A percentile compares a stretch with the other conserved stretches of the same genome.
Conservation (phyloP, 2,797 vertebrate genomes). For the Halcyon badia region DNA sequence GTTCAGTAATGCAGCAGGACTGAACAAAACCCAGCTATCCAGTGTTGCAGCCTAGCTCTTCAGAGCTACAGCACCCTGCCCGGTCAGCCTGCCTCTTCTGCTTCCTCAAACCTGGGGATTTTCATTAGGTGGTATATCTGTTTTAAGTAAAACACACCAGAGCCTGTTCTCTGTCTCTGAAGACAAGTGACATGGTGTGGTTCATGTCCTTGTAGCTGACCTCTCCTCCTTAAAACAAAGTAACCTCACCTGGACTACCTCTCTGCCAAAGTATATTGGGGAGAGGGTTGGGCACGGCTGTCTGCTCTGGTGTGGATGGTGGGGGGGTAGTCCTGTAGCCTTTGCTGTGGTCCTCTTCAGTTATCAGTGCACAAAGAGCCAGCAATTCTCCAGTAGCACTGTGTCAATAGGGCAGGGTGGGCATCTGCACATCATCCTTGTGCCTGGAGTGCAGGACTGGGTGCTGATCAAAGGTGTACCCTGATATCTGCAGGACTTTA, state of each 20-base stretch:
- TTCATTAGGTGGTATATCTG: neutral
- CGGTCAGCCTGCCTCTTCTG: neutral
- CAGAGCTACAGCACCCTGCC: neutral
- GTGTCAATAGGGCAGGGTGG: neutral
- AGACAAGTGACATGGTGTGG: neutral
- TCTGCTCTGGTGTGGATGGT: neutral
- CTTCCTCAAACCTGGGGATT: neutral
- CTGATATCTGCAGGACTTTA: accelerated
- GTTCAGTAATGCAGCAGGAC: neutral
- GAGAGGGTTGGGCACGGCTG: neutral
- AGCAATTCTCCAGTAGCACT: neutral
- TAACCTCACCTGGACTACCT: neutral
- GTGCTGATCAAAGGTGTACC: neutral
- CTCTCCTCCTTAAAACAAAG: neutral
- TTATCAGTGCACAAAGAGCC: neutral
- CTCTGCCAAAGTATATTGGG: neutral
- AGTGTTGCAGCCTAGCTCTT: neutral
- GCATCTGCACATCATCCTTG: accelerated
- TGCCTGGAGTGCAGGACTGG: neutral
- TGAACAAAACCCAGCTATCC: neutral
- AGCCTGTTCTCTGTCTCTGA: neutral
- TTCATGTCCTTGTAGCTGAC: neutral
- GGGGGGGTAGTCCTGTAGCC: neutral
- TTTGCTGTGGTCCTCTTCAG: neutral
- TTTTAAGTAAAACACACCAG: neutral